Percentiles rank a stretch among this genome's conserved stretches.
phyloP scores from a whole-genome alignment of 1,140 invertebrate species.

The Acyrthosiphon pisum region DNA sequence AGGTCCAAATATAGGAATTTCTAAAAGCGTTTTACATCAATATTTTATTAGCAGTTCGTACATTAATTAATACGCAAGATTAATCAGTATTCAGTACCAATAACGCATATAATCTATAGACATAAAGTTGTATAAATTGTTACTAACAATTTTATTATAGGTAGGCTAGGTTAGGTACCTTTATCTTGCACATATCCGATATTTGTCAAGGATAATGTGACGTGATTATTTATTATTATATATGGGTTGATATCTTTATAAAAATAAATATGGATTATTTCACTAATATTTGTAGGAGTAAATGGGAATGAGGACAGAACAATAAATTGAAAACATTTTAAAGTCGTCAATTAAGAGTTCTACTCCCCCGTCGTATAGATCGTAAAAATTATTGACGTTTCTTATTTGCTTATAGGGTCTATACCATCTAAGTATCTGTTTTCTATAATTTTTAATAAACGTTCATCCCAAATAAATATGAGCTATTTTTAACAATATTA shows the following conservation, averaged over 20 bases:
- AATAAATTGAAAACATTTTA: not conserved
- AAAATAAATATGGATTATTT: not conserved
- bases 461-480: too few species aligned
- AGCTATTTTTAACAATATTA: too few species aligned
- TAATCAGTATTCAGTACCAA: not conserved
- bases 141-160: too few species aligned
- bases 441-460: too few species aligned
- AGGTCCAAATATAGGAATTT: not conserved
- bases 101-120: not conserved
- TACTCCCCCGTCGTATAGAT: too few species aligned
- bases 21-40: not conserved
- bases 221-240: not conserved
- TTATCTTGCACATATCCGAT: not conserved
- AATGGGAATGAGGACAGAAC: not conserved
- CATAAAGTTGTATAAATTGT: not conserved
- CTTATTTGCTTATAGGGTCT: too few species aligned
- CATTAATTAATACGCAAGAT: not conserved
- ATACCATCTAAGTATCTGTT: too few species aligned
- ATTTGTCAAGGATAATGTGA: not conserved
- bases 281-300: not conserved
- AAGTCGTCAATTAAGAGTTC: not conserved
- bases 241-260: not conserved
- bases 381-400: too few species aligned
- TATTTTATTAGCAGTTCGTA: too few species aligned
- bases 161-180: not conserved